Conservation (phyloP, 2,888 invertebrate genomes). For the Heliconius cydno region DNA sequence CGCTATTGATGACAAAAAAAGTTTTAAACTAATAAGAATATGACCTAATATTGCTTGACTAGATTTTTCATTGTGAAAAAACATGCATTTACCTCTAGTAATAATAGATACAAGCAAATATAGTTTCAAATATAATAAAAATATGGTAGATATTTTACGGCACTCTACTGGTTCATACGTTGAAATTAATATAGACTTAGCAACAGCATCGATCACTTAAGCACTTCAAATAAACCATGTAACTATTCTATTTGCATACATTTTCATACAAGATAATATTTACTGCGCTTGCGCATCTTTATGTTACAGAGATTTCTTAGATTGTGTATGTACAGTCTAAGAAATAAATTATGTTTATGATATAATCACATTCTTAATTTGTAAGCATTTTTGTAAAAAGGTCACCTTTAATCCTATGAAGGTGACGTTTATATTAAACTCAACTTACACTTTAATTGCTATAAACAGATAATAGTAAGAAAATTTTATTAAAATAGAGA, state of each 20-base stretch:
- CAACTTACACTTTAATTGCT: background rate
- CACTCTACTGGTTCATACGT: background rate
- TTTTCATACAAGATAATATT: background rate
- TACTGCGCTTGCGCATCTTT: conserved; percentile 7
- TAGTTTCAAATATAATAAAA: too few relatives aligned
- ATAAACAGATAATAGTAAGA: background rate
- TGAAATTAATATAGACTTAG: background rate
- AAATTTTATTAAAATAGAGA: conserved; percentile 1
- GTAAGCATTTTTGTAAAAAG: background rate
- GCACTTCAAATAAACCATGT: conserved; percentile 6
- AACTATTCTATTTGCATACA: background rate
- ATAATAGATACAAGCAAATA: background rate
- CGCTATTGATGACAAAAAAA: conserved; percentile 4
- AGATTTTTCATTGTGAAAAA: background rate
- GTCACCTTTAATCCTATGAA: too few relatives aligned
- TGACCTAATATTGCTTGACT: background rate
- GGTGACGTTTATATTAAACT: background rate
- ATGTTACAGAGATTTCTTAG: background rate
- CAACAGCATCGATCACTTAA: conserved; percentile 8
- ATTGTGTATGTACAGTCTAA: too few relatives aligned
- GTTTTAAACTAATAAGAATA: background rate
- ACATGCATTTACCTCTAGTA: background rate
- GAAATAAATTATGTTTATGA: background rate
- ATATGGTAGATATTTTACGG: background rate
- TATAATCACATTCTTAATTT: background rate